Percentiles rank a stretch among this genome's conserved stretches.
phyloP scores from a whole-genome alignment of 2,113 vertebrate genomes.

The Dicerorhinus sumatrensis region DNA sequence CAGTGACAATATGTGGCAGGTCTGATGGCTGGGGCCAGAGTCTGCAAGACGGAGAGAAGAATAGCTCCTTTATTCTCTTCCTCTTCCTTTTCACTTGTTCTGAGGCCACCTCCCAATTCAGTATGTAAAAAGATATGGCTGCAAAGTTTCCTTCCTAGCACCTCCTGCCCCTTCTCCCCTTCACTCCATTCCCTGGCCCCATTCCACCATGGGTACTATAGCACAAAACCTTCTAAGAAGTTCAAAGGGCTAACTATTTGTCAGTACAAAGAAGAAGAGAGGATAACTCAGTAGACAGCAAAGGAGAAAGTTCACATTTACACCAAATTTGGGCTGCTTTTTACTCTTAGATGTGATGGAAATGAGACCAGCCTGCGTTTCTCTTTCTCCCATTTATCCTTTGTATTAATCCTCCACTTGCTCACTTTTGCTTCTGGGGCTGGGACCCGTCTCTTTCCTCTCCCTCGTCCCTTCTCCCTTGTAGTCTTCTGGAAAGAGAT shows the following conservation, averaged over 20 bases:
- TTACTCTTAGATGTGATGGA: background rate
- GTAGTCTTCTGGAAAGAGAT: background rate
- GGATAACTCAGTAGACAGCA: no score
- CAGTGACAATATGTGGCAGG: background rate
- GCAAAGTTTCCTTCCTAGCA: background rate
- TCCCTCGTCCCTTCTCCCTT: background rate
- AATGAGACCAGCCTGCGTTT: background rate
- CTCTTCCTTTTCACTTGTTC: background rate
- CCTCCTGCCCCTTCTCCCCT: background rate
- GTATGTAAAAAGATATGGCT: background rate
- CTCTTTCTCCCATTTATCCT: background rate
- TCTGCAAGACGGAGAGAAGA: background rate
- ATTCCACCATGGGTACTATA: fast-evolving
- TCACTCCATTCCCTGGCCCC: no score
- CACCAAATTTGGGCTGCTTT: fast-evolving
- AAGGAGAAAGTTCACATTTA: background rate
- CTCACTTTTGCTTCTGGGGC: background rate
- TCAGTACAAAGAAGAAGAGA: background rate
- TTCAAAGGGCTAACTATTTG: background rate
- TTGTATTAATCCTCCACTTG: no score
- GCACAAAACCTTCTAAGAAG: background rate
- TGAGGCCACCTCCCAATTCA: background rate
- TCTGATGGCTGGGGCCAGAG: background rate
- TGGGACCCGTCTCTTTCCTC: background rate
- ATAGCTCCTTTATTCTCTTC: background rate